A percentile compares a stretch with the other conserved stretches of the same genome.
phyloP scores from a whole-genome alignment of 2,888 invertebrate genomes.

The Ctena decussata region DNA sequence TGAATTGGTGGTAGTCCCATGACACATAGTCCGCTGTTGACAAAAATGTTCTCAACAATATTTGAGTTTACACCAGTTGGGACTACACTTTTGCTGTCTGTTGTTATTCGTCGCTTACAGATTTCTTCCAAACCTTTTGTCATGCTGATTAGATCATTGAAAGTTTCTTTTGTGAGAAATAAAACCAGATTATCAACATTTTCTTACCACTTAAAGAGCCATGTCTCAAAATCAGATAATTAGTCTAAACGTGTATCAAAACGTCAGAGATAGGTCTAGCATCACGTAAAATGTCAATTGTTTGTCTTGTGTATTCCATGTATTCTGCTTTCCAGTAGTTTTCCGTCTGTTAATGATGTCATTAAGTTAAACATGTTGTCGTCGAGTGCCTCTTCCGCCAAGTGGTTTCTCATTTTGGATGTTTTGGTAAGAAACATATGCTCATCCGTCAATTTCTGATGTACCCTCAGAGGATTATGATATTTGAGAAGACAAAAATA shows the following conservation, averaged over 20 bases:
- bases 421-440: background rate
- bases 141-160: background rate
- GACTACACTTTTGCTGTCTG: background rate
- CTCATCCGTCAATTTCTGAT: background rate
- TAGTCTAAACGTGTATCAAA: background rate
- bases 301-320: slow-evolving; percentile 36
- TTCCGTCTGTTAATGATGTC: background rate
- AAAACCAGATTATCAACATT: background rate
- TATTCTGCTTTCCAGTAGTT: slow-evolving; percentile 31
- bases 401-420: background rate
- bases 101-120: background rate
- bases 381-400: background rate
- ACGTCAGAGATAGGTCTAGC: background rate
- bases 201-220: background rate
- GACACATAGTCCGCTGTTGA: slow-evolving; percentile 25
- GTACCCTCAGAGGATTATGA: background rate
- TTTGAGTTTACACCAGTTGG: slow-evolving; percentile 7
- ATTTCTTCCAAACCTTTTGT: background rate
- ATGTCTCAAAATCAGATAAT: background rate
- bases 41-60: slow-evolving; percentile 19
- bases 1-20: slow-evolving; percentile 43
- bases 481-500: too few species aligned
- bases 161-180: slow-evolving; percentile 3
- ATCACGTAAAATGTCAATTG: background rate
- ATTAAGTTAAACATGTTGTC: slow-evolving; percentile 15